phyloP scores from a whole-genome alignment of 2,113 vertebrate species.

The Peromyscus californicus region DNA sequence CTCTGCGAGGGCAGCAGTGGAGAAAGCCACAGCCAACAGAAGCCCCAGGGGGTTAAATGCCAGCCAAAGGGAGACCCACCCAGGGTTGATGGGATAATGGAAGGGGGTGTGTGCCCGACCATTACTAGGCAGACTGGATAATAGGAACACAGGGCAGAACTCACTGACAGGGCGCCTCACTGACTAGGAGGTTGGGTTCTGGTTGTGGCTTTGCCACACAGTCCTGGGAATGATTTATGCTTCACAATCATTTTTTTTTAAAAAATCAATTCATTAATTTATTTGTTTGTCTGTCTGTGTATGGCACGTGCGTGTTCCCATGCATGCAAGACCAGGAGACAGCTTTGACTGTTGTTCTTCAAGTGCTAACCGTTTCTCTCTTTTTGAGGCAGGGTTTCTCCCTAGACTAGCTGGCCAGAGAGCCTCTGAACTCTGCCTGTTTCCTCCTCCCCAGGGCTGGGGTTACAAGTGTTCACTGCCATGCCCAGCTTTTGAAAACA shows the following conservation, averaged over 20 bases:
- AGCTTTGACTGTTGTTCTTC: not conserved
- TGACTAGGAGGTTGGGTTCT: not conserved
- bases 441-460: not conserved
- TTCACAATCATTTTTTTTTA: constrained; percentile 14
- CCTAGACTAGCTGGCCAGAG: not conserved
- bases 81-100: constrained; percentile 65
- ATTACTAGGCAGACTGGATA: constrained; percentile 59
- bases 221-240: not conserved
- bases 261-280: not conserved
- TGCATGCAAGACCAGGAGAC: not conserved
- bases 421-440: not conserved
- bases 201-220: not conserved
- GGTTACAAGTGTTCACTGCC: not conserved
- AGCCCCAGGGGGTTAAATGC: constrained; percentile 70
- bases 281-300: not conserved
- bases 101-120: not conserved
- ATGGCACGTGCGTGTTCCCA: not conserved
- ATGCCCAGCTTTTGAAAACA: not conserved
- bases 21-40: constrained; percentile 63
- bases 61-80: constrained; percentile 28
- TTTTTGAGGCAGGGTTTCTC: not conserved
- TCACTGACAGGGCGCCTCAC: not conserved
- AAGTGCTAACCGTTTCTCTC: not conserved
- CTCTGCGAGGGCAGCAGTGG: not conserved
- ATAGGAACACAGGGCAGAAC: constrained; percentile 1